Percentiles rank a stretch among this genome's conserved stretches.
phyloP scores from a whole-genome alignment of 2,888 invertebrate species.

The Perizoma affinitatum region DNA sequence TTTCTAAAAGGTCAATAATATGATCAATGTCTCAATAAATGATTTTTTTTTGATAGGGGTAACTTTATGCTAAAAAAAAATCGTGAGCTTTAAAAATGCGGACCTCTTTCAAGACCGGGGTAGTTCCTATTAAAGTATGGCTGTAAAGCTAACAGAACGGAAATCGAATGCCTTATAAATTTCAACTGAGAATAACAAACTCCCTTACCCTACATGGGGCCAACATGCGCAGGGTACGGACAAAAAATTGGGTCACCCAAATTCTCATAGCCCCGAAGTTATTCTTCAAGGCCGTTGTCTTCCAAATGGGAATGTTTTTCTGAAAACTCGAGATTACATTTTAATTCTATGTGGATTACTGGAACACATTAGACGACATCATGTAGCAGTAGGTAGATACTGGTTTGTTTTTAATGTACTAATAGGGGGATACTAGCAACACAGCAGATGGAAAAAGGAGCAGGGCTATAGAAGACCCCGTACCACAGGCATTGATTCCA shows the following conservation, averaged over 20 bases:
- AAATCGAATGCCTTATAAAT: constrained; percentile 36
- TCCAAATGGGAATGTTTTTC: constrained; percentile 15
- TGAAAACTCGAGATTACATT: constrained; percentile 23
- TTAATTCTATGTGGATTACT: constrained; percentile 8
- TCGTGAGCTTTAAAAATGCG: constrained; percentile 22
- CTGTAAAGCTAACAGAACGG: constrained; percentile 18
- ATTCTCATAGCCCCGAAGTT: constrained; percentile 33
- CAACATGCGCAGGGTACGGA: constrained; percentile 28
- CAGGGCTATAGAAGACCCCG: too few species aligned
- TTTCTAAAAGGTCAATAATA: constrained; percentile 11
- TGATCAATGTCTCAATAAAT: constrained; percentile 21
- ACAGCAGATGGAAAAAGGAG: too few species aligned
- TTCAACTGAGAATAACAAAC: constrained; percentile 24
- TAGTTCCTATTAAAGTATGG: constrained; percentile 25
- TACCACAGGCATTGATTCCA: too few species aligned
- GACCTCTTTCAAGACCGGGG: constrained; percentile 22
- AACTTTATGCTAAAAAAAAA: constrained; percentile 20
- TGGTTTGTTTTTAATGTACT: too few species aligned
- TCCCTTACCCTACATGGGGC: constrained; percentile 19
- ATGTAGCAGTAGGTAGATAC: too few species aligned
- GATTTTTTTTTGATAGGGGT: constrained; percentile 18
- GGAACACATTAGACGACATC: too few species aligned
- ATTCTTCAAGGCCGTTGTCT: constrained; percentile 28
- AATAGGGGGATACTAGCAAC: too few species aligned
- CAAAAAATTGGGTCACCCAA: constrained; percentile 39